Evolutionary conservation across 1,140 invertebrate genomes (phyloP).

Genomic region (Muscidifurax raptorellus): DNA sequence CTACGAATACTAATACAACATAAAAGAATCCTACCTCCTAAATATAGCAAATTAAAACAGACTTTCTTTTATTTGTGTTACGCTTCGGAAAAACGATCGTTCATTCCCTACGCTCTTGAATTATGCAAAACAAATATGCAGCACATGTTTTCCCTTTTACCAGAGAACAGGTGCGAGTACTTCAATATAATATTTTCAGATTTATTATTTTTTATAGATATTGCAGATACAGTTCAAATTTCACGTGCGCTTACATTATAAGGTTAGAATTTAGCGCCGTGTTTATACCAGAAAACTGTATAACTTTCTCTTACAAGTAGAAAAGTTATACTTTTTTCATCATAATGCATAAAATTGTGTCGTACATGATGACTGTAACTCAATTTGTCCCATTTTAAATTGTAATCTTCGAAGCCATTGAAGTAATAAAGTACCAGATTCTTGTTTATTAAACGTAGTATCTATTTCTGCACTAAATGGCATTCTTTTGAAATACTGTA

Average conservation of each 20-base stretch:
- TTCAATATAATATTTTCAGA: no score
- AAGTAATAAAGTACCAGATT: conserved; percentile 78
- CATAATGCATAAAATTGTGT: conserved; percentile 91
- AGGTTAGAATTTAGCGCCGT: no score
- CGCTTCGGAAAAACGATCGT: no score
- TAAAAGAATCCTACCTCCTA: no score
- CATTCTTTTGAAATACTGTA: conserved; percentile 91
- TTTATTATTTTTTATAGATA: not conserved
- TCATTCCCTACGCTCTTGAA: no score
- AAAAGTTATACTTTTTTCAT: conserved; percentile 50
- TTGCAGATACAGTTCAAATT: not conserved
- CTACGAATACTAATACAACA: no score
- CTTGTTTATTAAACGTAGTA: conserved; percentile 65
- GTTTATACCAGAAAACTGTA: not conserved
- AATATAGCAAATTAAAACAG: no score
- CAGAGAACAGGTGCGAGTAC: no score
- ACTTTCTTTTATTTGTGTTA: no score
- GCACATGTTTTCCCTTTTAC: no score
- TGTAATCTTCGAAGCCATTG: conserved; percentile 95
- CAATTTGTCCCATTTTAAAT: conserved; percentile 98
- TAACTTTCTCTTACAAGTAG: not conserved
- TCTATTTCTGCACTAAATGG: conserved; percentile 68
- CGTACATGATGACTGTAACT: conserved; percentile 94
- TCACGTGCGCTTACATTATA: not conserved
- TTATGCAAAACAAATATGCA: no score